Conservation (phyloP, 2,797 vertebrate genomes). For the Coendou prehensilis region DNA sequence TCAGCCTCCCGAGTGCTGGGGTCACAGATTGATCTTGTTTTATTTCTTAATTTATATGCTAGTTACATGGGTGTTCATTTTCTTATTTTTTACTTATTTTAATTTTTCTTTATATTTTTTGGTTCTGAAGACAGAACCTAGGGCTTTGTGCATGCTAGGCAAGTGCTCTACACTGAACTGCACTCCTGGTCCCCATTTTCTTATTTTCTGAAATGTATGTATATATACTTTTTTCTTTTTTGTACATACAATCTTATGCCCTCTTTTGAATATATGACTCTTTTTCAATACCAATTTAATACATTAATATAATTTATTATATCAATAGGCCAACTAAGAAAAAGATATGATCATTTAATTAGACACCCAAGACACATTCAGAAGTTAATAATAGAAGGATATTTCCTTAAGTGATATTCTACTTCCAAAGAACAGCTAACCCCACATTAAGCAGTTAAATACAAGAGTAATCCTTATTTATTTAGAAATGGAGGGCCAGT, state of each 20-base stretch:
- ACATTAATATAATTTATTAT: not conserved
- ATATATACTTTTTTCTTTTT: not conserved
- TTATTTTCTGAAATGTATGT: not conserved
- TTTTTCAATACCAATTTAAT: conserved; percentile 30
- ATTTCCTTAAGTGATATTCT: not conserved
- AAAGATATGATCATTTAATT: conserved; percentile 2
- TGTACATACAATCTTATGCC: not conserved
- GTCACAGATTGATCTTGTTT: not conserved
- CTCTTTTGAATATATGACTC: conserved; percentile 4
- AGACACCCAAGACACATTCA: not conserved
- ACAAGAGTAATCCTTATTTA: not conserved
- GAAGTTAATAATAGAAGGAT: conserved; percentile 31
- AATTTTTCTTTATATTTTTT: not conserved
- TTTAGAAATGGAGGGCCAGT: not conserved
- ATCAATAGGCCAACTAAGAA: not conserved
- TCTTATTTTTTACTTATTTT: not conserved
- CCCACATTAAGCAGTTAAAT: not conserved
- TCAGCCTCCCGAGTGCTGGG: not conserved
- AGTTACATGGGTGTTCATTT: not conserved
- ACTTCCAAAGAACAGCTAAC: conserved; percentile 55
- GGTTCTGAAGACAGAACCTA: not conserved
- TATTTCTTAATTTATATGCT: not conserved
- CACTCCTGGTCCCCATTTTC: not conserved
- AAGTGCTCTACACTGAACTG: not conserved
- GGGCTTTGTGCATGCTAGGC: too few species aligned